phyloP scores from a whole-genome alignment of 1,140 invertebrate species.

The Latrodectus geometricus region DNA sequence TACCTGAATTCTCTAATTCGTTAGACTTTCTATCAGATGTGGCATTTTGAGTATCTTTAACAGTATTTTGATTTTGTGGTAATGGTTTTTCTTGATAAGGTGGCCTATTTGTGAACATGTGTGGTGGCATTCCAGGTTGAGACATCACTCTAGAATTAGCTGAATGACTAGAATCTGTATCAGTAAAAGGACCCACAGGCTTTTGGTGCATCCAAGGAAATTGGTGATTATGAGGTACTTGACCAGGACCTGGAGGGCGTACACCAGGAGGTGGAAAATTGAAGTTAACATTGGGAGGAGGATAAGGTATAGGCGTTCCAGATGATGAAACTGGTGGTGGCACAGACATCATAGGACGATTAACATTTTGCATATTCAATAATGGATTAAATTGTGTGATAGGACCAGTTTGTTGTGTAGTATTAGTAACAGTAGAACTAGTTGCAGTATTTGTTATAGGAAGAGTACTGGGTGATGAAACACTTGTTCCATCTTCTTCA shows the following conservation, averaged over 20 bases:
- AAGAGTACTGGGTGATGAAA: slow-evolving; percentile 10
- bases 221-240: slow-evolving; percentile 14
- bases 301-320: slow-evolving; percentile 36
- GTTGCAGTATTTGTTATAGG: background rate
- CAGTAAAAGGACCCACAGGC: slow-evolving; percentile 4
- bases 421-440: background rate
- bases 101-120: slow-evolving; percentile 16
- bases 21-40: slow-evolving; percentile 2
- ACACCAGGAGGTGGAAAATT: slow-evolving; percentile 46
- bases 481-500: slow-evolving; percentile 57
- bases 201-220: slow-evolving; percentile 45
- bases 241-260: slow-evolving; percentile 8
- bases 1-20: slow-evolving; percentile 13
- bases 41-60: slow-evolving; percentile 14
- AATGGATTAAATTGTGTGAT: slow-evolving; percentile 11
- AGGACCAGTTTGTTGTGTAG: background rate
- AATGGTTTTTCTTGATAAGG: slow-evolving; percentile 14
- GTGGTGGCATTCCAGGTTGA: slow-evolving; percentile 10
- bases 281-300: slow-evolving; percentile 40
- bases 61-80: background rate
- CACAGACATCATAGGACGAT: slow-evolving; percentile 11
- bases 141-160: background rate
- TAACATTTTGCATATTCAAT: background rate
- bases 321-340: slow-evolving; percentile 45
- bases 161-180: slow-evolving; percentile 23